A percentile compares a stretch with the other conserved stretches of the same genome.
Evolutionary conservation across 2,888 invertebrate genomes (phyloP).

Genomic region (Argyresthia goedartella): DNA sequence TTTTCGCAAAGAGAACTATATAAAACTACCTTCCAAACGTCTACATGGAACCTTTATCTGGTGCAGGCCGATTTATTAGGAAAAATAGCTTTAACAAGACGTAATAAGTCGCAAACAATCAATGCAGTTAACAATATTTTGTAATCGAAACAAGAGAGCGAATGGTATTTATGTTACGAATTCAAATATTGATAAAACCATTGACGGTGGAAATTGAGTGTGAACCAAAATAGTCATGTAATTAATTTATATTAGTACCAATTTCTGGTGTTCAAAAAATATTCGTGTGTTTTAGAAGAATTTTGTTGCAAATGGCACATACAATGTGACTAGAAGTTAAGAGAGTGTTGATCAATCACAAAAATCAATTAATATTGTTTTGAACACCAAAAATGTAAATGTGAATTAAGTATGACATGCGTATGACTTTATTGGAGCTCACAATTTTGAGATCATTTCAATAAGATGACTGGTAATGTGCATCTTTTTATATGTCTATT

Average conservation of each 20-base stretch:
- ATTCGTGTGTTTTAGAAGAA: neutral
- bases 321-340: conserved; percentile 32
- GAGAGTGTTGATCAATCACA: neutral
- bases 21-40: conserved; percentile 25
- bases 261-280: conserved; percentile 1
- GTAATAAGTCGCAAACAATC: neutral
- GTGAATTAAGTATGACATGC: conserved; percentile 20
- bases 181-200: conserved; percentile 17
- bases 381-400: neutral
- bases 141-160: conserved; percentile 26
- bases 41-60: conserved; percentile 55
- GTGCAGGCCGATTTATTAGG: conserved; percentile 42
- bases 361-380: conserved; percentile 4
- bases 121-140: conserved; percentile 14
- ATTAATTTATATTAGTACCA: neutral
- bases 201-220: conserved; percentile 2
- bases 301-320: conserved; percentile 31
- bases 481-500: conserved; percentile 14
- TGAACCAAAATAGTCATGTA: conserved; percentile 5
- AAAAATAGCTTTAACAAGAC: conserved; percentile 9
- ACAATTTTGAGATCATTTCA: conserved; percentile 62
- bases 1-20: conserved; percentile 39
- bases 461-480: conserved; percentile 31
- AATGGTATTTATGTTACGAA: conserved; percentile 8
- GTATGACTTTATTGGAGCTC: conserved; percentile 47